Conservation (phyloP, 2,113 vertebrate genomes). For the Rhombomys opimus region DNA sequence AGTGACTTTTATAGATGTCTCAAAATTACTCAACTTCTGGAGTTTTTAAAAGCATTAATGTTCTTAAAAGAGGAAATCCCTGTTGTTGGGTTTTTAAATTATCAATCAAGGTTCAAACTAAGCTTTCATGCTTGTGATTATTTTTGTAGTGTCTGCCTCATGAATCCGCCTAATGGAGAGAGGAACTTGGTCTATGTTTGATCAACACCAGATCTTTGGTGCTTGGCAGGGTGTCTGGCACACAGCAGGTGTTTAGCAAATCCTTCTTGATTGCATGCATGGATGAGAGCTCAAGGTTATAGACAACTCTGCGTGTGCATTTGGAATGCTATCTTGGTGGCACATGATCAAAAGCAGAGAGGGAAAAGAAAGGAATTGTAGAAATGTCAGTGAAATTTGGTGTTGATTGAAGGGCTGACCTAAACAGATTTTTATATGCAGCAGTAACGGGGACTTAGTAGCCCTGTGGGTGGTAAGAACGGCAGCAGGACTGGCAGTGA, state of each 20-base stretch:
- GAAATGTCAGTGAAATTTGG: not conserved
- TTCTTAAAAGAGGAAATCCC: constrained; percentile 40
- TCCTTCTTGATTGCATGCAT: not conserved
- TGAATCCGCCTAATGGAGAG: not conserved
- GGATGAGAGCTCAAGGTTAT: constrained; percentile 1
- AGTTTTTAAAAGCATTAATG: constrained; percentile 11
- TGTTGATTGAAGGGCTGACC: not conserved
- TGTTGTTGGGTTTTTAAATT: not conserved
- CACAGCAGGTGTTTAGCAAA: constrained; percentile 37
- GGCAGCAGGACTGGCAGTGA: not conserved
- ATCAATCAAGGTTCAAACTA: not conserved
- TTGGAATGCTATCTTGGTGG: not conserved
- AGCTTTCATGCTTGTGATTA: not conserved
- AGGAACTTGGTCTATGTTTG: constrained; percentile 4
- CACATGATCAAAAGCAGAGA: constrained; percentile 19
- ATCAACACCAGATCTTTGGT: not conserved
- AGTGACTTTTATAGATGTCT: constrained; percentile 65
- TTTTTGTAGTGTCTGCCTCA: constrained; percentile 19
- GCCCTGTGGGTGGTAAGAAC: not conserved
- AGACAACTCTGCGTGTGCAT: not conserved
- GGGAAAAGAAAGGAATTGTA: not conserved
- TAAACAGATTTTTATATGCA: not conserved
- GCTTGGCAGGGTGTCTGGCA: not conserved
- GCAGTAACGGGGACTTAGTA: not conserved
- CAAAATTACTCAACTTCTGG: constrained; percentile 59